phyloP scores from a whole-genome alignment of 2,113 vertebrate genomes.

The Pristiophorus japonicus region DNA sequence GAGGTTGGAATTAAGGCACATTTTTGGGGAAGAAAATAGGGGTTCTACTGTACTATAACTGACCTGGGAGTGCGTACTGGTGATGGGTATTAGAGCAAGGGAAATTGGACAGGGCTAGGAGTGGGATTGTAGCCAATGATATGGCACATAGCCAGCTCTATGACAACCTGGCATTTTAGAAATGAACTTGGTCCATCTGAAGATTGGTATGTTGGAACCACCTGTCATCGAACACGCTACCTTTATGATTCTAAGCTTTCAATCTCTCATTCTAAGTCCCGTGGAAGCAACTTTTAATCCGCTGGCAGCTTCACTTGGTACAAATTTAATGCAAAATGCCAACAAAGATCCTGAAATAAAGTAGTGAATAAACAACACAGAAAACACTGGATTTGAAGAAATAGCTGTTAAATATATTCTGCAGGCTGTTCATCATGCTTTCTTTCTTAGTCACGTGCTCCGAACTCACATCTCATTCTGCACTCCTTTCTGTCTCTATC shows the following conservation, averaged over 20 bases:
- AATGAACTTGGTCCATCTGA: background rate
- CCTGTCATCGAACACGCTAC: too few species aligned
- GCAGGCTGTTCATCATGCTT: background rate
- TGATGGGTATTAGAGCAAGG: background rate
- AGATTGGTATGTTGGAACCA: background rate
- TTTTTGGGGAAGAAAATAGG: background rate
- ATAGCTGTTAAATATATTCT: background rate
- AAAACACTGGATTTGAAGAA: background rate
- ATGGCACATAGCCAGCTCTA: background rate
- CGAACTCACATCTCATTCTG: background rate
- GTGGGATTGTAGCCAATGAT: background rate
- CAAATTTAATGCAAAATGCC: background rate
- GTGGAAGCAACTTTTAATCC: background rate
- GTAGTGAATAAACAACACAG: background rate
- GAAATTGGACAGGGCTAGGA: background rate
- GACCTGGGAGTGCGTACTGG: too few species aligned
- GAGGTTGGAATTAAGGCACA: too few species aligned
- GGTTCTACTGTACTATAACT: background rate
- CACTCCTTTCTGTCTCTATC: background rate
- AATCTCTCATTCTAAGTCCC: background rate
- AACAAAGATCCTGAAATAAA: background rate
- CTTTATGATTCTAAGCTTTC: background rate
- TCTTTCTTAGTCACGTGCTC: background rate
- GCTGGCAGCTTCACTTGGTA: background rate
- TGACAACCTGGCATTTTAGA: background rate